Base-by-base conservation (phyloP, 2,797 vertebrate species). In the Sylvia borin region DNA sequence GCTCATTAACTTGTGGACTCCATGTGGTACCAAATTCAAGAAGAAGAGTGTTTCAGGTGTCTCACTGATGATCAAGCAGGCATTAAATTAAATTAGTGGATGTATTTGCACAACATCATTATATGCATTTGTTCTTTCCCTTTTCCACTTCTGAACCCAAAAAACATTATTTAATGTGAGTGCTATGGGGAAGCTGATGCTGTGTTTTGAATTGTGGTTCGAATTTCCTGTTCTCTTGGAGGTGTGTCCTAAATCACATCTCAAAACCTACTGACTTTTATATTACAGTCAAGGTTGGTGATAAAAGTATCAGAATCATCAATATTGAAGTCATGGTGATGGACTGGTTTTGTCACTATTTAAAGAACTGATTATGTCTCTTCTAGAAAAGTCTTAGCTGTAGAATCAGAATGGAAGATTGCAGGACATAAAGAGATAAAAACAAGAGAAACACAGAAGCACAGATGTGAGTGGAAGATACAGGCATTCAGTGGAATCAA, bases 401-500 rank as follows among this genome's bases (percentile, higher is more conserved):
- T 5, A 67, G 53, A 82, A 77, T 58, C 24, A 67, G 55, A 77
- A 67, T 40, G 32, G 65, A 50, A 84, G 58, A 21, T 73, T 57
- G 40, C 14, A 68, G 85, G 20, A 17, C 13, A 13, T 27, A 18
- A 1, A 19, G 36, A 71, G n/a, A 25, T 48, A 62, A 34, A 64
- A 74, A 20, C 31, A 68, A 34, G 27, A 48, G 40, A 60, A 85
- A 40, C 20, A 16, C 7, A 75, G 58, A 13, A 80, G 34, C 32
- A 65, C 21, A 54, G 13, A 24, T 0, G 0, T 55, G 62, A 68
- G 21, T 54, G n/a, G 40, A 75, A 71, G 42, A 55, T 36, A 61
- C 0, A 4, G 48, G 29, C 38, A 61, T 34, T 73, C 16, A 19
- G 0, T 16, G 66, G 19, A 86, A 74, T 64, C 0, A 1, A 32